A percentile compares a stretch with the other conserved stretches of the same genome.
Evolutionary conservation across 2,797 vertebrate species (phyloP).

Genomic region (Myotis planiceps): DNA sequence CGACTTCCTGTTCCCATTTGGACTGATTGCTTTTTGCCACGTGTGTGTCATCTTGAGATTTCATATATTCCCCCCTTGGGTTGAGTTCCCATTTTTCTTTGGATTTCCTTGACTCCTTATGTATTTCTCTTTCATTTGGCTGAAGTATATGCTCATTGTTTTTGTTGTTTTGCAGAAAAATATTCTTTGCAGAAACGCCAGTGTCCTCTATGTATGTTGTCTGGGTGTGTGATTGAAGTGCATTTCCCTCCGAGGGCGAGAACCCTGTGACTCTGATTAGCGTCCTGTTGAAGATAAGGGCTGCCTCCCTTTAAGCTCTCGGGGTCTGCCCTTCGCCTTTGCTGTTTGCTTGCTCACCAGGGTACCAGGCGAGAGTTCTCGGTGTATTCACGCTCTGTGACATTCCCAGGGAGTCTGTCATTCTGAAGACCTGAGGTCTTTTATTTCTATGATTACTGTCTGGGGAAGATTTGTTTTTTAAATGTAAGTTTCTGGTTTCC

Average conservation of each 20-base stretch:
- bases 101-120: constrained; percentile 28
- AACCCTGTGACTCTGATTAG: background rate
- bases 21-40: background rate
- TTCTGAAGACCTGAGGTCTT: background rate
- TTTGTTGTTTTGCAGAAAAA: constrained; percentile 44
- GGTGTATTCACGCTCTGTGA: background rate
- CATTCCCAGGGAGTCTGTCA: background rate
- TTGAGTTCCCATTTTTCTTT: constrained; percentile 52
- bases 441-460: background rate
- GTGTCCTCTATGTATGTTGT: background rate
- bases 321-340: background rate
- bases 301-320: background rate
- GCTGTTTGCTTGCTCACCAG: background rate
- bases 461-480: background rate
- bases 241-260: background rate
- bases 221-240: constrained; percentile 29
- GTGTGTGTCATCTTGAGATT: background rate
- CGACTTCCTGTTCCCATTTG: background rate
- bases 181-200: background rate
- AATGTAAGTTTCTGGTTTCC: background rate
- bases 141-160: constrained; percentile 40
- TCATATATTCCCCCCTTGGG: background rate
- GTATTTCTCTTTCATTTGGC: constrained; percentile 38
- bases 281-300: background rate
- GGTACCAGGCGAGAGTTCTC: background rate